Conservation (phyloP, 1,140 invertebrate species). For the Ceratitis capitata region DNA sequence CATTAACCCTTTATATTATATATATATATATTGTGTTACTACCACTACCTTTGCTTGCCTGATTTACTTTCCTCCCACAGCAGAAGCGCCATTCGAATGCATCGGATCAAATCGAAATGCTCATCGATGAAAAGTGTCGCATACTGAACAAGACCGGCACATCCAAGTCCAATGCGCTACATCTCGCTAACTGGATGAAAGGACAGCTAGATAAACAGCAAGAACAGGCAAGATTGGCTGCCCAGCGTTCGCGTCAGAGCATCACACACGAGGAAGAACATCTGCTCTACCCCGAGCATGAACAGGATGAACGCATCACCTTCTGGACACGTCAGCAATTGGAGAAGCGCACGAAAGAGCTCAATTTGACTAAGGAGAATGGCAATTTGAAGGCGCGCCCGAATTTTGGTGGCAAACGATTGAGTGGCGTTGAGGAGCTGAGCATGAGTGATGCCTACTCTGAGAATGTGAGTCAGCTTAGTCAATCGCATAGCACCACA, state of each 20-base stretch:
- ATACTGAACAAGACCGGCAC: conserved; percentile 70
- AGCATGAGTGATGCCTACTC: conserved; percentile 67
- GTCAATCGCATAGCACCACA: conserved; percentile 76
- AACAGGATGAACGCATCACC: conserved; percentile 68
- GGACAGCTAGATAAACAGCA: conserved; percentile 67
- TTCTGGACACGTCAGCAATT: conserved; percentile 79
- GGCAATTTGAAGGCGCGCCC: conserved; percentile 60
- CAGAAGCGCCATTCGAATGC: conserved; percentile 40
- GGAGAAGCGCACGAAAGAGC: conserved; percentile 72
- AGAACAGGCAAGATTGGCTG: conserved; percentile 59
- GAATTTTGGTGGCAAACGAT: conserved; percentile 57
- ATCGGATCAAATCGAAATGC: conserved; percentile 67
- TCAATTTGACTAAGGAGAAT: conserved; percentile 68
- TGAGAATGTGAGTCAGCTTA: conserved; percentile 70
- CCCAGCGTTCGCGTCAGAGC: conserved; percentile 55
- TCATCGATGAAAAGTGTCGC: conserved; percentile 72
- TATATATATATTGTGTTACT: too few relatives aligned
- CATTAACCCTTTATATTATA: too few relatives aligned
- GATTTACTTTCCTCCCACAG: conserved; percentile 2
- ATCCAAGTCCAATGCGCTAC: conserved; percentile 70
- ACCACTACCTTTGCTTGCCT: too few relatives aligned
- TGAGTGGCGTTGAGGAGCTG: conserved; percentile 61
- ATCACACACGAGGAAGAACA: conserved; percentile 59
- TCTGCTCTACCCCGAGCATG: conserved; percentile 64
- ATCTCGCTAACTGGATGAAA: conserved; percentile 77